Evolutionary conservation across 2,113 vertebrate species (phyloP).

Genomic region (Podarcis raffonei): DNA sequence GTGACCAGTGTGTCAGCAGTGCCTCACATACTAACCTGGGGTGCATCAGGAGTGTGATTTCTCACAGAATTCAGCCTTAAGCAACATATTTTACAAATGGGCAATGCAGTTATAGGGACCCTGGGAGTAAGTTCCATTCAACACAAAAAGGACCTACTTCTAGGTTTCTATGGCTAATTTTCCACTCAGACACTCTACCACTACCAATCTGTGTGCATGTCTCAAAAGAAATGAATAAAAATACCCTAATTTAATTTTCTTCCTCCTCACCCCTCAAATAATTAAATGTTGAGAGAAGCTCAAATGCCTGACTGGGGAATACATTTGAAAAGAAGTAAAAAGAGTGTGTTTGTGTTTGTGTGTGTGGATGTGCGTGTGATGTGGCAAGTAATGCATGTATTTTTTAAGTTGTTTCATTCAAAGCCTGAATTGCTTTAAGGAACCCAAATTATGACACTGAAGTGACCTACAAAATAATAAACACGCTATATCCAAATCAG

Average conservation of each 20-base stretch:
- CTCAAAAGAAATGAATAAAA: neutral
- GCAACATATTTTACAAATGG: too few species aligned
- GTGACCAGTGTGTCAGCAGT: too few species aligned
- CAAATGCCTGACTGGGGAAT: constrained; percentile 55
- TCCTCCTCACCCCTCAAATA: neutral
- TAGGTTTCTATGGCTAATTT: too few species aligned
- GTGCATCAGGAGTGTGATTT: too few species aligned
- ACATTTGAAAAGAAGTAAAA: constrained; percentile 49
- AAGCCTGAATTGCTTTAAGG: constrained; percentile 61
- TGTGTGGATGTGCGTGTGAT: neutral
- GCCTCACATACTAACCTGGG: too few species aligned
- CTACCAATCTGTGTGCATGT: too few species aligned
- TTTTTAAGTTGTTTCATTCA: constrained; percentile 47
- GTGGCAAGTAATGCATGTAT: constrained; percentile 11
- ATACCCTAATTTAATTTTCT: constrained; percentile 45
- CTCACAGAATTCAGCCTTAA: too few species aligned
- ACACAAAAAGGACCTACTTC: too few species aligned
- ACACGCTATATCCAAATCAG: constrained; percentile 42
- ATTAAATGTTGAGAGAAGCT: constrained; percentile 32
- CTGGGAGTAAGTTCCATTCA: too few species aligned
- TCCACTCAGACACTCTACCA: too few species aligned
- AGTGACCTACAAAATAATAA: constrained; percentile 72
- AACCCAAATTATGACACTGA: constrained; percentile 69
- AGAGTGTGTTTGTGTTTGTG: neutral
- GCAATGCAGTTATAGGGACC: too few species aligned